phyloP scores from a whole-genome alignment of 2,797 vertebrate species.

The Carduelis carduelis region DNA sequence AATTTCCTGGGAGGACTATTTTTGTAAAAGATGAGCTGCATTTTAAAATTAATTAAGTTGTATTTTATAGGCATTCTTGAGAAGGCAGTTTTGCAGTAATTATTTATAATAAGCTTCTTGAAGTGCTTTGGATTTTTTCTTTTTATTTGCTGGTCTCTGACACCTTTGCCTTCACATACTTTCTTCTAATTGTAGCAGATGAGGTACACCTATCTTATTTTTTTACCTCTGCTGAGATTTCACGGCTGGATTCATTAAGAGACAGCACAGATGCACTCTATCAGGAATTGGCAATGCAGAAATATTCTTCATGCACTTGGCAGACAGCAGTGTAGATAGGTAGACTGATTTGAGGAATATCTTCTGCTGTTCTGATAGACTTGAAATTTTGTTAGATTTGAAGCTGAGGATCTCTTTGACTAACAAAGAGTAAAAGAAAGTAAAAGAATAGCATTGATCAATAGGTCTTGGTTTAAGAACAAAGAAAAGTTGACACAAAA shows the following conservation, averaged over 20 bases:
- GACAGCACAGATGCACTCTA: background rate
- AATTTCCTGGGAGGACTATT: background rate
- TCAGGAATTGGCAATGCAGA: background rate
- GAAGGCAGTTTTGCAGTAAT: background rate
- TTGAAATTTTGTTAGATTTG: background rate
- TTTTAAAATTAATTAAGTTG: background rate
- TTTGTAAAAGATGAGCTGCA: background rate
- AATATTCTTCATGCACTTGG: background rate
- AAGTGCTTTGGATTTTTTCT: background rate
- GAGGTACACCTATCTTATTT: background rate
- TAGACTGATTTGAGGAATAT: background rate
- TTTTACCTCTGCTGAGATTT: background rate
- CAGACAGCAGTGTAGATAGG: background rate
- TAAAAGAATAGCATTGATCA: background rate
- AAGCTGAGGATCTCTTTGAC: background rate
- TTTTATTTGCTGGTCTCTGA: background rate
- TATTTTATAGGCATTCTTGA: background rate
- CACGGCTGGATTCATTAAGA: background rate
- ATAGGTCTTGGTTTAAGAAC: background rate
- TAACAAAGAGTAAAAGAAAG: background rate
- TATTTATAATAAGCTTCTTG: background rate
- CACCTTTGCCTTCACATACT: background rate
- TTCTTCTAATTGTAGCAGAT: background rate
- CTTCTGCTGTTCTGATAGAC: background rate
- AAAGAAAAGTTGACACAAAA: background rate